These are phyloP conservation scores for Pipistrellus nathusii DNA, from an alignment of 2,797 vertebrate species.

Conservation along the genomic window DNA sequence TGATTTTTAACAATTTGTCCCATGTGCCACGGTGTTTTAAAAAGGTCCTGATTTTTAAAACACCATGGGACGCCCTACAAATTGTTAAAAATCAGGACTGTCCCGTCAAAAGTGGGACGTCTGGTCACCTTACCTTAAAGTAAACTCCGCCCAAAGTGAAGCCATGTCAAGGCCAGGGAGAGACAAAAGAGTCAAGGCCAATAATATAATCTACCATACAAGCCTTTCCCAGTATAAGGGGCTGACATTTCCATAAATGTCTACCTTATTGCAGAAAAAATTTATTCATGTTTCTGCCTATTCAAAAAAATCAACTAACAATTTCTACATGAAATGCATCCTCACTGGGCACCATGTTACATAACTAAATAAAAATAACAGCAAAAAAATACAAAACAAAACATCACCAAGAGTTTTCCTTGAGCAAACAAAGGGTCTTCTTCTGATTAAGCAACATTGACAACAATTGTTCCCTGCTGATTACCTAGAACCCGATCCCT, in stretches of 20 bases:
- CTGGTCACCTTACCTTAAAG: not conserved
- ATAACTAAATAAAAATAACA: not conserved
- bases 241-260: not conserved
- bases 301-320: not conserved
- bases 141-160: not conserved
- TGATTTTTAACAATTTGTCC: too few species aligned
- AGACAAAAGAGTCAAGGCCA: not conserved
- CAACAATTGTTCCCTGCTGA: not conserved
- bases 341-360: not conserved
- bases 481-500: not conserved
- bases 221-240: not conserved
- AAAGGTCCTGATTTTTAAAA: too few species aligned
- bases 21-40: too few species aligned
- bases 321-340: slow-evolving; percentile 29
- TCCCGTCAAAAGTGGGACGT: too few species aligned
- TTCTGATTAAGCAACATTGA: slow-evolving; percentile 22
- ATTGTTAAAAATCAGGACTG: too few species aligned
- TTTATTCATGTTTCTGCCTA: slow-evolving; percentile 3
- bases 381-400: not conserved
- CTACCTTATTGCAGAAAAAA: not conserved
- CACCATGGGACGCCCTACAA: too few species aligned
- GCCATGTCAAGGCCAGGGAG: not conserved
- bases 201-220: not conserved
- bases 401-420: not conserved
- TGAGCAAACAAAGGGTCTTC: not conserved